Conservation (phyloP, 2,797 vertebrate species). For the Enteromius thamalakanensis region DNA sequence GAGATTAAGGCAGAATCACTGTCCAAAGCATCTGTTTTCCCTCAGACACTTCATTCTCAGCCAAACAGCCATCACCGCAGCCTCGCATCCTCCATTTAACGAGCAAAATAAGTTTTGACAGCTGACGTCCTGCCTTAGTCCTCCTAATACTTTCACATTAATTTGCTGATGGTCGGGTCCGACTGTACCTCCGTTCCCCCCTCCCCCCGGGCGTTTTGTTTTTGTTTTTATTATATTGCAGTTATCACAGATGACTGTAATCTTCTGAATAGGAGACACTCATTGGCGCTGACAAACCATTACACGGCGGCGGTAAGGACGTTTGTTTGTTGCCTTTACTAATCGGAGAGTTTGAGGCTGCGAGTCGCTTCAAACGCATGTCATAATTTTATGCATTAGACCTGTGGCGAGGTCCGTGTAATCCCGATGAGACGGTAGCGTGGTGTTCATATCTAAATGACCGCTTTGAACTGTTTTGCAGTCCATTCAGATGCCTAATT, state of each 20-base stretch:
- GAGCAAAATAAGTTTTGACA: constrained; percentile 77
- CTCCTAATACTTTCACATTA: constrained; percentile 70
- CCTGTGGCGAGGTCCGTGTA: constrained; percentile 49
- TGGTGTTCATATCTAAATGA: constrained; percentile 42
- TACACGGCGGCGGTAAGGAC: constrained; percentile 53
- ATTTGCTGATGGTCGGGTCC: constrained; percentile 71
- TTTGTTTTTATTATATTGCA: constrained; percentile 60
- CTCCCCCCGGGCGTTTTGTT: constrained; percentile 68
- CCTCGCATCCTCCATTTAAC: constrained; percentile 66
- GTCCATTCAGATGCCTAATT: constrained; percentile 40
- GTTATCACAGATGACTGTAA: constrained; percentile 61
- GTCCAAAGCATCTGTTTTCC: constrained; percentile 67
- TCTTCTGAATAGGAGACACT: constrained; percentile 64
- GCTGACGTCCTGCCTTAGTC: constrained; percentile 74
- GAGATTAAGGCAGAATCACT: constrained; percentile 71
- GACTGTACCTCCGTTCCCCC: constrained; percentile 65
- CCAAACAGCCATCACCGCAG: constrained; percentile 43
- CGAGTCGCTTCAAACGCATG: constrained; percentile 34
- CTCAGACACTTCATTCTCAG: constrained; percentile 43
- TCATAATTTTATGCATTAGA: constrained; percentile 53
- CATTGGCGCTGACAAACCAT: constrained; percentile 49
- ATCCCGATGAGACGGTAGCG: constrained; percentile 51
- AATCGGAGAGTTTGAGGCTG: constrained; percentile 44
- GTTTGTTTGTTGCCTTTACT: constrained; percentile 58
- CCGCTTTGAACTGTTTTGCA: constrained; percentile 46